phyloP scores from a whole-genome alignment of 2,888 invertebrate species.

The Crematogaster levior region DNA sequence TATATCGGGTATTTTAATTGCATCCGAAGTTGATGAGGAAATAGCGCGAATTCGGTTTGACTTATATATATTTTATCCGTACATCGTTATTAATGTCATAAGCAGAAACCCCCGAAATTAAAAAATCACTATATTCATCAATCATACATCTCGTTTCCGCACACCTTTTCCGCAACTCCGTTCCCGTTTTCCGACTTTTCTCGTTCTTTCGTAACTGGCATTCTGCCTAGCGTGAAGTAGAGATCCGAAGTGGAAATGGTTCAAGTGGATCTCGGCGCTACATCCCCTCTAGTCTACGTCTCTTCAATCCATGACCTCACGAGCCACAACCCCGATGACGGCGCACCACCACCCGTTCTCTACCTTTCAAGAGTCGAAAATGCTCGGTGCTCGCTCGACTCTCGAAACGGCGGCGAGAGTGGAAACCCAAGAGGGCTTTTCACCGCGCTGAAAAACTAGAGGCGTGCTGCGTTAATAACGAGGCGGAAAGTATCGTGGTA shows the following conservation, averaged over 20 bases:
- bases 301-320: conserved; percentile 40
- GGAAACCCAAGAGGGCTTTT: conserved; percentile 66
- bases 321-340: conserved; percentile 34
- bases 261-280: conserved; percentile 71
- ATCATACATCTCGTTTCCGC: neutral
- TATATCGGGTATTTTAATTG: neutral
- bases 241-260: conserved; percentile 76
- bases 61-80: neutral
- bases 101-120: conserved; percentile 20
- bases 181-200: conserved; percentile 50
- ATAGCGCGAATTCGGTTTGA: neutral
- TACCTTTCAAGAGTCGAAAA: conserved; percentile 57
- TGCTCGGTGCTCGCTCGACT: conserved; percentile 59
- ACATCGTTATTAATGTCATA: neutral
- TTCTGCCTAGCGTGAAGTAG: conserved; percentile 61
- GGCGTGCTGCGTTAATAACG: conserved; percentile 70
- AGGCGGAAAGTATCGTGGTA: conserved; percentile 50
- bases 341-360: conserved; percentile 3
- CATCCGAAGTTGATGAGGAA: neutral
- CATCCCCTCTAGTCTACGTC: conserved; percentile 4
- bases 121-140: conserved; percentile 6
- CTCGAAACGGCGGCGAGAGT: conserved; percentile 56
- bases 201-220: conserved; percentile 63
- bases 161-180: conserved; percentile 23
- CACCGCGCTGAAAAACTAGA: conserved; percentile 65